These are phyloP conservation scores for Anas bahamensis DNA, from an alignment of 2,797 vertebrate species.

Conservation along the genomic window DNA sequence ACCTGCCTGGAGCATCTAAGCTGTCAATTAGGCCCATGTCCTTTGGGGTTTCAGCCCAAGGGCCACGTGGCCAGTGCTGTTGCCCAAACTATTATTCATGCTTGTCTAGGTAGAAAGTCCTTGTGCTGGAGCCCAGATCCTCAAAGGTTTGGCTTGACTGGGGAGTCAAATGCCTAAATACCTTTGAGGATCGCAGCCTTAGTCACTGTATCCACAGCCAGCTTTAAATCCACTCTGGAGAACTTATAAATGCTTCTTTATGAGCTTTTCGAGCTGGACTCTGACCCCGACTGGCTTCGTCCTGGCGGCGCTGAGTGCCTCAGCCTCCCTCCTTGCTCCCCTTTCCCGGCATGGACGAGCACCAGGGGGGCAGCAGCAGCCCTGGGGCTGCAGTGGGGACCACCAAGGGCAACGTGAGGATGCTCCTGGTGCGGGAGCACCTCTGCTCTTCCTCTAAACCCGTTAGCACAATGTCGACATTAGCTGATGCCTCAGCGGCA, in stretches of 20 bases:
- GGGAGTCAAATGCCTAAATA: conserved; percentile 23
- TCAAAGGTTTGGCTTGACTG: conserved; percentile 33
- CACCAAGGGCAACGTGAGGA: background rate
- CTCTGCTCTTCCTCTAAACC: background rate
- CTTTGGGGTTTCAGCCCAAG: background rate
- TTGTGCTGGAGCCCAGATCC: background rate
- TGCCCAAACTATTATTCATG: conserved; percentile 12
- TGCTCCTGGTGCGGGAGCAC: background rate
- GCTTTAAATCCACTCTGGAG: conserved; percentile 29
- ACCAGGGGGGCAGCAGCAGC: background rate
- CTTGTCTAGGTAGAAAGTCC: background rate
- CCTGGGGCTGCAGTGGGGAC: background rate
- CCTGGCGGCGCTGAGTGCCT: background rate
- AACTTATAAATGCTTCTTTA: conserved; percentile 31
- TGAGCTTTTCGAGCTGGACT: background rate
- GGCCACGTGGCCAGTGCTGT: fast-evolving
- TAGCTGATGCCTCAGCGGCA: background rate
- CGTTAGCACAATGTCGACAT: background rate
- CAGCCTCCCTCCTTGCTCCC: background rate
- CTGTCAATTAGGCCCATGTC: background rate
- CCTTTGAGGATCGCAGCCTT: background rate
- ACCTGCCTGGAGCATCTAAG: background rate
- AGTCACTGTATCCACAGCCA: background rate
- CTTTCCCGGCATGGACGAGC: background rate
- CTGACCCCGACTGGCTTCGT: background rate